Percentiles rank a stretch among this genome's conserved stretches.
Conservation (phyloP, 2,113 vertebrate genomes). For the Elanus axillaris region DNA sequence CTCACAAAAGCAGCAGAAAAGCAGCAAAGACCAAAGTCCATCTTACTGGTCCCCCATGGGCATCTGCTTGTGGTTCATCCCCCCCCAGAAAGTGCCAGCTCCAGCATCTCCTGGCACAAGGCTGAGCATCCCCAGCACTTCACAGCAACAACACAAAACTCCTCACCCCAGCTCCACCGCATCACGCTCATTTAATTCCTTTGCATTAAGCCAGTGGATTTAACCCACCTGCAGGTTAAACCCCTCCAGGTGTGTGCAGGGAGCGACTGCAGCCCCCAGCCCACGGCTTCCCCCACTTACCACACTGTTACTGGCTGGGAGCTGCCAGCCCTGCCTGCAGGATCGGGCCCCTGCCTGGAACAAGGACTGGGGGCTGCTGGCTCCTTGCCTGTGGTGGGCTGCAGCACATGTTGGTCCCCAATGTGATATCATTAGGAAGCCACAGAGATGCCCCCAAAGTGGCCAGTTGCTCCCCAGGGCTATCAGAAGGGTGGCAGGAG, state of each 20-base stretch:
- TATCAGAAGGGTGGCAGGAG: background rate
- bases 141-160: background rate
- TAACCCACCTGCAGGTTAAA: background rate
- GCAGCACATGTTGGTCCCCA: accelerated
- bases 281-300: accelerated
- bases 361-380: background rate
- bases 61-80: accelerated
- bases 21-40: background rate
- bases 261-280: background rate
- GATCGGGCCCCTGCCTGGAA: background rate
- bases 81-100: background rate
- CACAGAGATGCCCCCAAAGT: background rate
- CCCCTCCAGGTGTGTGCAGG: background rate
- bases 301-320: accelerated
- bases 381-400: background rate
- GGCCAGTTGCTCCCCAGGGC: background rate
- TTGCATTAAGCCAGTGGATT: background rate
- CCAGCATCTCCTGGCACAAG: background rate
- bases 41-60: accelerated
- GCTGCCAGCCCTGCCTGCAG: background rate
- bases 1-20: background rate
- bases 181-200: background rate
- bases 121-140: accelerated
- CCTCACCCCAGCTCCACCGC: accelerated
- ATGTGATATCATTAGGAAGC: background rate